Evolutionary conservation across 2,113 vertebrate species (phyloP).

Genomic region (Nansenia antarctica): DNA sequence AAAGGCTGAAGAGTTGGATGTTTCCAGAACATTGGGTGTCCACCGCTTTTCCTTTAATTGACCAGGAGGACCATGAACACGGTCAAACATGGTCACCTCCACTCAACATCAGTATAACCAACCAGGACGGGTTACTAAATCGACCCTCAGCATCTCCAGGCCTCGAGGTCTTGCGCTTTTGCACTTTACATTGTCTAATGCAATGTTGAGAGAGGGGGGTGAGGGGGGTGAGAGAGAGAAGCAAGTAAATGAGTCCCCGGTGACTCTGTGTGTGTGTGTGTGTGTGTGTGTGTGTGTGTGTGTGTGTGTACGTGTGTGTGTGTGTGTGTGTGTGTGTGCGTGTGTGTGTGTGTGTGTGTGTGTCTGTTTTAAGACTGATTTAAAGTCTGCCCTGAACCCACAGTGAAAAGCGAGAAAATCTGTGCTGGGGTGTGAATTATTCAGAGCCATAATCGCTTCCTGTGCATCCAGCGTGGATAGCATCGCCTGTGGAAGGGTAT

Average conservation of each 20-base stretch:
- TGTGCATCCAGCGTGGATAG: constrained; percentile 40
- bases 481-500: constrained; percentile 44
- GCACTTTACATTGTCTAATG: too few relatives aligned
- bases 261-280: neutral
- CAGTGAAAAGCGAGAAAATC: neutral
- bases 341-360: neutral
- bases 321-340: neutral
- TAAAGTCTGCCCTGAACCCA: neutral
- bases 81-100: too few relatives aligned
- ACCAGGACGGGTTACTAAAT: too few relatives aligned
- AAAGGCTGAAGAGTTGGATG: too few relatives aligned
- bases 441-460: constrained; percentile 51
- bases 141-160: too few relatives aligned
- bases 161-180: too few relatives aligned
- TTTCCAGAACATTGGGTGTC: too few relatives aligned
- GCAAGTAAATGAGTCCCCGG: neutral
- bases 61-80: too few relatives aligned
- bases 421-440: constrained; percentile 42
- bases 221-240: neutral
- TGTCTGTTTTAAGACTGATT: neutral
- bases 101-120: too few relatives aligned
- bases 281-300: neutral
- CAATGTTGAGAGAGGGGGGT: neutral
- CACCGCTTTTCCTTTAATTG: too few relatives aligned
- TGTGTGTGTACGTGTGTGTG: neutral